These are phyloP conservation scores for Rutilus rutilus DNA, from an alignment of 2,113 vertebrate species.

Conservation along the genomic window DNA sequence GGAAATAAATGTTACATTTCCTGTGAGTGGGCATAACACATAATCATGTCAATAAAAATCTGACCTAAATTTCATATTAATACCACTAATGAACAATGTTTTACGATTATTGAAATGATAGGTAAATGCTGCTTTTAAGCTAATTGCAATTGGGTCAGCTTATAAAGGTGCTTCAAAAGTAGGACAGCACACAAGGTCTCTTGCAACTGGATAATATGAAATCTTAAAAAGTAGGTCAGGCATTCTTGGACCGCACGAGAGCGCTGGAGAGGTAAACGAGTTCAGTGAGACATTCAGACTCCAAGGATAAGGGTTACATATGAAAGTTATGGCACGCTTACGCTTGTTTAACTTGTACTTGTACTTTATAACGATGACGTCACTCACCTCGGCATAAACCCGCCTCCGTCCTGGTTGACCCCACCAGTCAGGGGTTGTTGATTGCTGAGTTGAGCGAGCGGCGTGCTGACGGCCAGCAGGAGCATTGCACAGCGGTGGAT, in stretches of 20 bases:
- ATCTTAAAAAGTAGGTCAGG: constrained; percentile 36
- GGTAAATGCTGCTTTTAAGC: background rate
- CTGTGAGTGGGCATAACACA: background rate
- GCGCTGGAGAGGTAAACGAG: background rate
- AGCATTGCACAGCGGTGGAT: constrained; percentile 95
- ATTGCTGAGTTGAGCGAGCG: constrained; percentile 82
- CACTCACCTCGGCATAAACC: constrained; percentile 92
- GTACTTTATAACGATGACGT: background rate
- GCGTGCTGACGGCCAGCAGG: constrained; percentile 89
- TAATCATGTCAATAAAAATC: background rate
- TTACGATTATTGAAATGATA: background rate
- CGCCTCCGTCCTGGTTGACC: constrained; percentile 79
- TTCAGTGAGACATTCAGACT: background rate
- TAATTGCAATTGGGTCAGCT: background rate
- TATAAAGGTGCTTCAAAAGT: background rate
- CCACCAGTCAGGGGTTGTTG: constrained; percentile 72
- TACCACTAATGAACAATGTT: background rate
- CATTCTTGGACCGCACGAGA: background rate
- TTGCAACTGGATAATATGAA: constrained; percentile 1
- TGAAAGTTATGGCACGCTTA: background rate
- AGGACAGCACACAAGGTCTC: background rate
- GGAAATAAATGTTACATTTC: background rate
- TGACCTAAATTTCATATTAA: background rate
- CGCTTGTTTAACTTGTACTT: background rate
- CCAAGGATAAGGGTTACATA: background rate